Conservation (phyloP, 2,797 vertebrate species). For the Macrochelys suwanniensis region DNA sequence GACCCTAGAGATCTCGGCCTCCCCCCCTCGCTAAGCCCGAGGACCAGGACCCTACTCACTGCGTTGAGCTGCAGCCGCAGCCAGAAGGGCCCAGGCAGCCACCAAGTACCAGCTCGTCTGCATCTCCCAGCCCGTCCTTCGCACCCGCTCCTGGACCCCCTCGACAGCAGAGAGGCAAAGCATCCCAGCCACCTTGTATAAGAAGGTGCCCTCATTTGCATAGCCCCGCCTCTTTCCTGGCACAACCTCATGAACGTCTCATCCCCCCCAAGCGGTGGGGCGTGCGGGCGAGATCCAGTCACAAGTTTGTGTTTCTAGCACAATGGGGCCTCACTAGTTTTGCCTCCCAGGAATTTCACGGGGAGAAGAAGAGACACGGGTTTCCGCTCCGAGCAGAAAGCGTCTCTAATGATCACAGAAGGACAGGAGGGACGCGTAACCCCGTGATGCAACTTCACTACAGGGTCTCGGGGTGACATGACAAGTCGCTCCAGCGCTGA, state of each 20-base stretch:
- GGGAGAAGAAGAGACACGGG: not conserved
- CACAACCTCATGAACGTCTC: not conserved
- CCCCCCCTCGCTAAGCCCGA: not conserved
- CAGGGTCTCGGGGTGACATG: not conserved
- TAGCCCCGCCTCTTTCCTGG: conserved; percentile 76
- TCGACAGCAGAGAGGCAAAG: not conserved
- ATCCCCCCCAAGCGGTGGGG: conserved; percentile 11
- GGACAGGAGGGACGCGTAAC: not conserved
- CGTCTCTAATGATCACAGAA: not conserved
- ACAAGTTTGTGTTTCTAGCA: conserved; percentile 5
- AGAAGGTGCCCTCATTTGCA: conserved; percentile 83
- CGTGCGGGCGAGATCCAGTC: not conserved
- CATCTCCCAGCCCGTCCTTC: conserved; percentile 37
- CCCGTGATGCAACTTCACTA: conserved; percentile 4
- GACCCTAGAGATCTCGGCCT: not conserved
- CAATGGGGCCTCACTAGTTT: not conserved
- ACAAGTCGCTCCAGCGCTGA: not conserved
- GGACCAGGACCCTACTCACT: conserved; percentile 62
- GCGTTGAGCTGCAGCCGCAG: conserved; percentile 38
- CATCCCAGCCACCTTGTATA: conserved; percentile 3
- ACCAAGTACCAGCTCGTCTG: not conserved
- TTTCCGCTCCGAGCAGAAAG: not conserved
- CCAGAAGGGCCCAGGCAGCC: conserved; percentile 56
- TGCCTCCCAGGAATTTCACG: not conserved
- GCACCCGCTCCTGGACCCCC: not conserved